Base-by-base conservation (phyloP, 2,113 vertebrate genomes). In the Prunella fulvescens region DNA sequence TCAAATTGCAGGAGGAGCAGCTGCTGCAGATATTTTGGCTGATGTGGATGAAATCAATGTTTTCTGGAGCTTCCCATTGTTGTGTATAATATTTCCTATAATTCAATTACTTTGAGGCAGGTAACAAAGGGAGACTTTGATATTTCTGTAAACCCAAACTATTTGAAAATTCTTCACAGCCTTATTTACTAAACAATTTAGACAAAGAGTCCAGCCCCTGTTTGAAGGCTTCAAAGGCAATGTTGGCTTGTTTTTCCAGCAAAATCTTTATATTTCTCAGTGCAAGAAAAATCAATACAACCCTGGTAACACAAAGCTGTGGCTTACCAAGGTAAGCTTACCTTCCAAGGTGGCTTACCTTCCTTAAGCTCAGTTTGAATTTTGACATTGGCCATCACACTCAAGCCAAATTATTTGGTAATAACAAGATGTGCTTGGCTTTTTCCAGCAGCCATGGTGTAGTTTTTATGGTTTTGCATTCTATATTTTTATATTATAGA, bases 391-490 rank as follows among this genome's bases (percentile, higher is more conserved):
- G 33, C 66, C 33, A 18, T 78, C 31, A 17, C 40, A 12, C 31
- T 60, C 48, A 42, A 35, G 73, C 31, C 53, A 61, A 77, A 53
- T 45, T 22, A 42, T 53, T 61, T 85, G 40, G 70, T 76, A 87
- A 67, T 14, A 44, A 2, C 7, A 2, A 0, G 0, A 12, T 7
- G 16, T 39, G 26, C 50, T 80, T 65, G 33, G 4, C 8, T 58
- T 62, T 51, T 42, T 48, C 39, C 56, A 42, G 73, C 78, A 69
- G n/a, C 44, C 39, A 28, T 37, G 0, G 0, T 56, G 40, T 44
- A 24, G 6, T 74, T 74, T 87, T 85, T 6, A 14, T 3, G 5
- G 12, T 13, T 73, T 54, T 83, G 4, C 11, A 3, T 72, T 40
- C 19, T 54, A 1, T 14, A 54, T 45, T 33, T 90, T 35, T 62